These are phyloP conservation scores for Nebria ingens DNA, from an alignment of 1,140 invertebrate species.

Conservation along the genomic window DNA sequence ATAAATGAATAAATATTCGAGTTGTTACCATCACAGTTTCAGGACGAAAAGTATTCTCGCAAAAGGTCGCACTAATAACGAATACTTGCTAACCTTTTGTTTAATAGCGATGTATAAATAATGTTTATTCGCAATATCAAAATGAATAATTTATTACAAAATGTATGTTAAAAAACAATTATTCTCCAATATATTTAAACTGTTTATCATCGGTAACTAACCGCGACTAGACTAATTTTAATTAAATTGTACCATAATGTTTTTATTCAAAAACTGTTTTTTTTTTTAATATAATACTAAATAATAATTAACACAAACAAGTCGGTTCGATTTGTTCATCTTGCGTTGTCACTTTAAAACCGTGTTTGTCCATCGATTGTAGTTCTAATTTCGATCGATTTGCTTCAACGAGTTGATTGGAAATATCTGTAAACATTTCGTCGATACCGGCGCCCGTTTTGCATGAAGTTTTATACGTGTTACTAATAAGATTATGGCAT, in stretches of 20 bases:
- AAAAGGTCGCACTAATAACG: background rate
- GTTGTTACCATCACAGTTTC: background rate
- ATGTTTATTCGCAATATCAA: no score
- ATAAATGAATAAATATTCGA: no score
- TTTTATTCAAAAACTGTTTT: background rate
- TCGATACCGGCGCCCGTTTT: slow-evolving; percentile 78
- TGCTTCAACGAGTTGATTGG: slow-evolving; percentile 61
- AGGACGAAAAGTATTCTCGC: background rate
- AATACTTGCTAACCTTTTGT: no score
- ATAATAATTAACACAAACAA: slow-evolving; percentile 27
- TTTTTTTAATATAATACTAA: background rate
- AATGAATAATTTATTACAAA: no score
- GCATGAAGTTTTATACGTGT: slow-evolving; percentile 83
- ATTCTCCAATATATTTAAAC: no score
- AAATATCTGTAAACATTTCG: slow-evolving; percentile 86
- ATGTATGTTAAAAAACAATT: no score
- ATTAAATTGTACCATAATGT: no score
- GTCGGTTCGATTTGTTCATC: slow-evolving; percentile 43
- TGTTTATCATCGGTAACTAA: no score
- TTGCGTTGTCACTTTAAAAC: slow-evolving; percentile 62
- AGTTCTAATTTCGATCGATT: slow-evolving; percentile 72
- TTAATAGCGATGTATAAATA: no score
- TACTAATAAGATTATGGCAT: slow-evolving; percentile 81
- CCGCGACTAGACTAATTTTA: no score
- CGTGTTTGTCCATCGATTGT: slow-evolving; percentile 64